A percentile compares a stretch with the other conserved stretches of the same genome.
Conservation (phyloP, 2,888 invertebrate species). For the Leucophenga maculata region DNA sequence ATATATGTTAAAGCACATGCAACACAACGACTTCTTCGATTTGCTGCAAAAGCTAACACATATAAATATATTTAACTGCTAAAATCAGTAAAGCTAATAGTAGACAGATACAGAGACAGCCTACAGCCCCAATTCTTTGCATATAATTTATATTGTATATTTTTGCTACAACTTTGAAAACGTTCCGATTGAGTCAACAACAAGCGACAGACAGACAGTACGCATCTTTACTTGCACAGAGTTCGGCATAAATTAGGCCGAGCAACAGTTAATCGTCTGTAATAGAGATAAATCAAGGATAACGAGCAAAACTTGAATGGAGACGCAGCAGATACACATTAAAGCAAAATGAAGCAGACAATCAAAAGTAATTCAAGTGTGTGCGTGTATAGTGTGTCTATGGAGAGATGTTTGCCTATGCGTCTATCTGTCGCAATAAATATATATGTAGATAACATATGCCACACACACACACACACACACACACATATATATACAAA, state of each 20-base stretch:
- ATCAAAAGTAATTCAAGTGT: slow-evolving; percentile 22
- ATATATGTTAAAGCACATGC: not conserved
- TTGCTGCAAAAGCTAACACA: not conserved
- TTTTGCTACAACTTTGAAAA: not conserved
- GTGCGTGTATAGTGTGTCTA: not conserved
- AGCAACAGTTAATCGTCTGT: slow-evolving; percentile 26
- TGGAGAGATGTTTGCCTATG: not conserved
- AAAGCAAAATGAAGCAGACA: not conserved
- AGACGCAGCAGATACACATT: not conserved
- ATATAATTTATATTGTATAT: too few species aligned
- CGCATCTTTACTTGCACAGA: not conserved
- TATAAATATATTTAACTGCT: not conserved
- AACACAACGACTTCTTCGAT: not conserved
- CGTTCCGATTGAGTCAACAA: slow-evolving; percentile 12
- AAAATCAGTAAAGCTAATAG: too few species aligned
- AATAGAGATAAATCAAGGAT: slow-evolving; percentile 27
- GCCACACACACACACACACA: not conserved
- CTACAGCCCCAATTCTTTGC: too few species aligned
- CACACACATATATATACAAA: not conserved
- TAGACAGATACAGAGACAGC: too few species aligned
- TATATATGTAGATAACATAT: not conserved
- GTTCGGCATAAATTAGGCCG: slow-evolving; percentile 23
- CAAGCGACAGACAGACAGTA: not conserved
- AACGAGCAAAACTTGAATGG: slow-evolving; percentile 18
- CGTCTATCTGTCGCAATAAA: not conserved